A percentile compares a stretch with the other conserved stretches of the same genome.
phyloP scores from a whole-genome alignment of 1,140 invertebrate species.

The Aleiodes sp. region DNA sequence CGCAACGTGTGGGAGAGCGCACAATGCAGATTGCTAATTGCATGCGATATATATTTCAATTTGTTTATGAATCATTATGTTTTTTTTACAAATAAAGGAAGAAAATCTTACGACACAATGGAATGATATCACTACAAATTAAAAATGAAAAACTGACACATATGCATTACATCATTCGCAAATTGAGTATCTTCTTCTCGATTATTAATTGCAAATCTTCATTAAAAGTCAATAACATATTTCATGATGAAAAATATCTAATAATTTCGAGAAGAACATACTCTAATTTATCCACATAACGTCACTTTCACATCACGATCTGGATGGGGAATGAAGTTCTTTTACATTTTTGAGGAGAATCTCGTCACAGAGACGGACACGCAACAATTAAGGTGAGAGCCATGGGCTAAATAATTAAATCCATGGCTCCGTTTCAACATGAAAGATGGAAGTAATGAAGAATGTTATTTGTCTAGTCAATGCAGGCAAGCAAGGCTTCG shows the following conservation, averaged over 20 bases:
- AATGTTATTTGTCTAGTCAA: conserved; percentile 31
- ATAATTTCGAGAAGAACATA: not conserved
- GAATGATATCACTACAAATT: conserved; percentile 30
- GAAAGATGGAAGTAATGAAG: conserved; percentile 13
- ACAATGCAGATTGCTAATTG: conserved; percentile 38
- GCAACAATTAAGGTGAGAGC: conserved; percentile 43
- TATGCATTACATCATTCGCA: conserved; percentile 27
- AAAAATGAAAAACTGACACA: conserved; percentile 29
- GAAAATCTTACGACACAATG: conserved; percentile 29
- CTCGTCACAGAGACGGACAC: conserved; percentile 20
- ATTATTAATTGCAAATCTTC: too few relatives aligned
- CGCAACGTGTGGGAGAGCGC: conserved; percentile 20
- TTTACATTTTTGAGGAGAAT: not conserved
- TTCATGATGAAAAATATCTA: too few relatives aligned
- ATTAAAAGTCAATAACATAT: too few relatives aligned
- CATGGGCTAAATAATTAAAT: conserved; percentile 57
- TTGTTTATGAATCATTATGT: not conserved
- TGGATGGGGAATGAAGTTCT: not conserved
- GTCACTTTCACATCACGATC: not conserved
- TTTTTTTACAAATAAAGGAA: conserved; percentile 21
- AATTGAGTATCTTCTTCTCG: not conserved
- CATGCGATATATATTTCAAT: conserved; percentile 22
- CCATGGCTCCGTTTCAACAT: conserved; percentile 45
- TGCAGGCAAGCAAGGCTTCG: conserved; percentile 63
- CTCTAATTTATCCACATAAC: not conserved